Percentiles rank a stretch among this genome's conserved stretches.
Conservation (phyloP, 2,888 invertebrate species). For the Tanytarsus gracilentus region DNA sequence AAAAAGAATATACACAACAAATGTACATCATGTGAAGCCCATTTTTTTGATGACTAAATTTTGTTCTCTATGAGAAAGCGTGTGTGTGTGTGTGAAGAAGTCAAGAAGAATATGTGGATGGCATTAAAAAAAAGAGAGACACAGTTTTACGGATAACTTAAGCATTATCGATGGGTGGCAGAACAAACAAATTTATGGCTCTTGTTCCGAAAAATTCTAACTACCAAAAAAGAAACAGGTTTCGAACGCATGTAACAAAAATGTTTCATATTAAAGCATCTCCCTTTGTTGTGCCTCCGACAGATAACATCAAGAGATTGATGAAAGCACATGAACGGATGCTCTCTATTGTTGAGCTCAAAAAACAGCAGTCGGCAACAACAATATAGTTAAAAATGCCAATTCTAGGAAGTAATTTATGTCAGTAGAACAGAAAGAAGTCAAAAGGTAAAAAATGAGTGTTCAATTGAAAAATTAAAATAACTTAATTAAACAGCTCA, state of each 20-base stretch:
- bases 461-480: slow-evolving; percentile 1
- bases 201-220: too few species aligned
- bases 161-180: slow-evolving; percentile 29
- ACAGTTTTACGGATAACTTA: slow-evolving; percentile 6
- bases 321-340: too few species aligned
- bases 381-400: background rate
- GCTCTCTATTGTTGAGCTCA: too few species aligned
- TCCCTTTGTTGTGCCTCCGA: slow-evolving; percentile 4
- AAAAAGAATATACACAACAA: too few species aligned
- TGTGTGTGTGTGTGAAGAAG: background rate
- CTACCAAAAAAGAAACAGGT: background rate
- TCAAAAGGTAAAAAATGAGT: background rate
- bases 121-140: background rate
- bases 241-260: background rate
- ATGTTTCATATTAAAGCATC: slow-evolving; percentile 13
- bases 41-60: background rate
- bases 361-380: too few species aligned
- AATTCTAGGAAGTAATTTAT: slow-evolving; percentile 15
- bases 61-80: background rate
- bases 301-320: too few species aligned
- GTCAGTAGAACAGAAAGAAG: slow-evolving; percentile 13
- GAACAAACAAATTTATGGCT: slow-evolving; percentile 26
- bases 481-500: slow-evolving; percentile 29
- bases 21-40: too few species aligned
- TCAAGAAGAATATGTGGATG: slow-evolving; percentile 1